These are phyloP conservation scores for Crenuchus spilurus DNA, from an alignment of 2,797 vertebrate species.

Conservation along the genomic window DNA sequence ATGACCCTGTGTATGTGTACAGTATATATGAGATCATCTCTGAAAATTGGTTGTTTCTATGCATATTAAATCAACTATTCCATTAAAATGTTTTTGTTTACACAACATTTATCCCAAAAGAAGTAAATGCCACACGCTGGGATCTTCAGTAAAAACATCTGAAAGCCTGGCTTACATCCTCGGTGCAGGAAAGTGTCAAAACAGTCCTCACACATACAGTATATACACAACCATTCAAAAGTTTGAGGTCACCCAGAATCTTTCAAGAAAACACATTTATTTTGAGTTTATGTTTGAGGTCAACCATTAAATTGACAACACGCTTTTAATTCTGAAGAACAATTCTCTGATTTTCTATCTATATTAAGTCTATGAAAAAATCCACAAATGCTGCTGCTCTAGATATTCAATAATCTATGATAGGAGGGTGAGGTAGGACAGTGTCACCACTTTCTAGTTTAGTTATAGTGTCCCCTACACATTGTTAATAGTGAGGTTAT, in stretches of 20 bases:
- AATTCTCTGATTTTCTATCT: no score
- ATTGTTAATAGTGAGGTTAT: no score
- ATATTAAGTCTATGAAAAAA: no score
- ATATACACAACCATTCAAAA: not conserved
- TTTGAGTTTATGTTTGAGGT: no score
- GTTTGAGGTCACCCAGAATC: not conserved
- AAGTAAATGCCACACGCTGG: constrained; percentile 20
- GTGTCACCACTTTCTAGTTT: no score
- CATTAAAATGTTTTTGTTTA: constrained; percentile 42
- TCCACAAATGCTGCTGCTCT: no score
- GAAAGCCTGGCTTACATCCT: not conserved
- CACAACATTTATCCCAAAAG: constrained; percentile 7
- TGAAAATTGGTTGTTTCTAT: constrained; percentile 9
- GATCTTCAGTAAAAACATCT: not conserved
- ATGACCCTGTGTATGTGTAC: not conserved
- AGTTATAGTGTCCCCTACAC: no score
- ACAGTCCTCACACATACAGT: not conserved
- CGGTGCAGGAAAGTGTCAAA: not conserved
- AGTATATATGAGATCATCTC: constrained; percentile 3
- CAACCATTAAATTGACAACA: no score
- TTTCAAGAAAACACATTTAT: no score
- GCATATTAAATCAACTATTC: constrained; percentile 20
- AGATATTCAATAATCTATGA: no score
- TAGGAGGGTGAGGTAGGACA: no score
- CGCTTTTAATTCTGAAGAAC: no score